Conservation (phyloP, 2,797 vertebrate species). For the Alauda arvensis region DNA sequence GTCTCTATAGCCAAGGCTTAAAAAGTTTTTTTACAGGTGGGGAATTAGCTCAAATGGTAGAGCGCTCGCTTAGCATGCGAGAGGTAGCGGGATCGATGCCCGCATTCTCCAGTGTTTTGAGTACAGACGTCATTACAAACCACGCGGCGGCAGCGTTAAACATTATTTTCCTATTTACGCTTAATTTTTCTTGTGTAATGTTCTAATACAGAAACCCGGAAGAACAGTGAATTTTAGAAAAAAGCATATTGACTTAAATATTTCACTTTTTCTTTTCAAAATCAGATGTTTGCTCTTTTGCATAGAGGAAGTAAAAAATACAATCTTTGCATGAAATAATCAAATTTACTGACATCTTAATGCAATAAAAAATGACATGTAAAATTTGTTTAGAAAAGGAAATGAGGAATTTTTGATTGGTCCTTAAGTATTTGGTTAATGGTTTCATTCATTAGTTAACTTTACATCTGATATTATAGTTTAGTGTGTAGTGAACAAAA, state of each 20-base stretch:
- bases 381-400: background rate
- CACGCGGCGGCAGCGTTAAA: fast-evolving
- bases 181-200: background rate
- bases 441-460: background rate
- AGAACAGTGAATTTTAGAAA: background rate
- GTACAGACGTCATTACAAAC: fast-evolving
- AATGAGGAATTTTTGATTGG: background rate
- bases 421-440: background rate
- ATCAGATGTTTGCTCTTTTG: background rate
- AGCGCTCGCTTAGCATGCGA: constrained; percentile 67
- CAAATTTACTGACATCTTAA: background rate
- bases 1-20: fast-evolving
- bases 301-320: background rate
- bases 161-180: fast-evolving
- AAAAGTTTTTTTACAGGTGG: fast-evolving
- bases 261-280: background rate
- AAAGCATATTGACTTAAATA: background rate
- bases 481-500: background rate
- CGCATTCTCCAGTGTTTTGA: constrained; percentile 39
- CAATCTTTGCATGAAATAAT: background rate
- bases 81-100: constrained; percentile 63
- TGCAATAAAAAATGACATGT: background rate
- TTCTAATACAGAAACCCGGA: background rate
- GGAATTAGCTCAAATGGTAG: constrained; percentile 62
- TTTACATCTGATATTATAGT: background rate